Evolutionary conservation across 1,140 invertebrate species (phyloP).

Genomic region (Scaptomyza pallida): DNA sequence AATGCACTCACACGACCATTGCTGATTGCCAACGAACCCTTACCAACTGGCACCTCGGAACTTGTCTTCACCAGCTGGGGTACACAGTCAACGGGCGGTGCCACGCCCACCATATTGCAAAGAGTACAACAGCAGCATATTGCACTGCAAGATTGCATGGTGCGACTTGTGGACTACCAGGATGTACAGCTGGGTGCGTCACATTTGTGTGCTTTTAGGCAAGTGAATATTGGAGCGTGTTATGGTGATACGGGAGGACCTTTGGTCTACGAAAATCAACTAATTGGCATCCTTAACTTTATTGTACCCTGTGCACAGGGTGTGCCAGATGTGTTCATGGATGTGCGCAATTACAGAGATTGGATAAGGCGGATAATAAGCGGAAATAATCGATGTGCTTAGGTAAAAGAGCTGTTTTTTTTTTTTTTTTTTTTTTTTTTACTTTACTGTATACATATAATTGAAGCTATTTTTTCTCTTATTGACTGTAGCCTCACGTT

Average conservation of each 20-base stretch:
- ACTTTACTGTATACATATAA: too few relatives aligned
- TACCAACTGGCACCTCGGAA: constrained; percentile 30
- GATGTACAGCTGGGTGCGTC: constrained; percentile 52
- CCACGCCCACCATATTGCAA: constrained; percentile 60
- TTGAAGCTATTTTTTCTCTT: too few relatives aligned
- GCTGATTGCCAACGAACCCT: constrained; percentile 25
- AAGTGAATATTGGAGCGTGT: constrained; percentile 84
- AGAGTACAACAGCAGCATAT: constrained; percentile 67
- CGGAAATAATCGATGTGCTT: constrained; percentile 50
- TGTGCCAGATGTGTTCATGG: constrained; percentile 85
- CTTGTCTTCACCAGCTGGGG: constrained; percentile 86
- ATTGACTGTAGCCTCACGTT: too few relatives aligned
- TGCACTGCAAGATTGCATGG: constrained; percentile 24
- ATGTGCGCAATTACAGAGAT: constrained; percentile 78
- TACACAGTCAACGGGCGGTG: constrained; percentile 56
- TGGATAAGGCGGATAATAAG: constrained; percentile 70
- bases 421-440: too few relatives aligned
- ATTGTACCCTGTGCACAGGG: constrained; percentile 85
- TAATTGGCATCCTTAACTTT: constrained; percentile 84
- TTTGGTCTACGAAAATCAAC: constrained; percentile 47
- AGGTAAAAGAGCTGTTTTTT: too few relatives aligned
- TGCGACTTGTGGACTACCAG: constrained; percentile 38
- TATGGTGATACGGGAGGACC: constrained; percentile 79
- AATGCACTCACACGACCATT: constrained; percentile 84
- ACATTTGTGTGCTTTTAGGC: constrained; percentile 87